A percentile compares a stretch with the other conserved stretches of the same genome.
Evolutionary conservation across 2,797 vertebrate genomes (phyloP).

Genomic region (Myiotriccus ornatus): DNA sequence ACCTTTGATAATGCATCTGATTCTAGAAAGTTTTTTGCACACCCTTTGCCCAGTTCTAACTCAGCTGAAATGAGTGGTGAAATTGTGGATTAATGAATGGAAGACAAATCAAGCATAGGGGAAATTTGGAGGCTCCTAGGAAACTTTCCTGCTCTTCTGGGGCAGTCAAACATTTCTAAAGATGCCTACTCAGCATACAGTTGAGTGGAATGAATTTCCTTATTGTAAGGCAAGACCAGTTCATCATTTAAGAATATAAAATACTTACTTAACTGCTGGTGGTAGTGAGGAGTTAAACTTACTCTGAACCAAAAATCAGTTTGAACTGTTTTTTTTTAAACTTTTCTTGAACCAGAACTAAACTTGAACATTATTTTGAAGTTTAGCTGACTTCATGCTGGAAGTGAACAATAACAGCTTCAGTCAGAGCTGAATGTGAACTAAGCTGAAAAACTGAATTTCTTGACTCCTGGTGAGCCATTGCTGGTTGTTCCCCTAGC

Average conservation of each 20-base stretch:
- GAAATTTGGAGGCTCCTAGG: not conserved
- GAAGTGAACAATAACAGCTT: constrained; percentile 36
- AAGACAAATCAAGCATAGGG: not conserved
- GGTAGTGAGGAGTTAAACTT: constrained; percentile 1
- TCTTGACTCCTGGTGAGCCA: not conserved
- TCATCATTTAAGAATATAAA: not conserved
- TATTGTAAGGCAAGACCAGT: not conserved
- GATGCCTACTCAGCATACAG: not conserved
- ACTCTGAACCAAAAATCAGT: not conserved
- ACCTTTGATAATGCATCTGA: not conserved
- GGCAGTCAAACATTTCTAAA: not conserved
- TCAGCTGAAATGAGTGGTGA: constrained; percentile 11
- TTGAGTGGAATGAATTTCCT: constrained; percentile 14
- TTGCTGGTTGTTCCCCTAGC: not conserved
- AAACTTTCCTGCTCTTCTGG: not conserved
- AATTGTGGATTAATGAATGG: not conserved
- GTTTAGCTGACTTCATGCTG: constrained; percentile 19
- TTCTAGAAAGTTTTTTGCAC: not conserved
- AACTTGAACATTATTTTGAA: constrained; percentile 18
- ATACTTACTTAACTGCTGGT: not conserved
- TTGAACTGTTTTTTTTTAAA: not conserved
- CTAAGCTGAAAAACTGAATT: not conserved
- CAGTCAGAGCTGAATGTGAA: not conserved
- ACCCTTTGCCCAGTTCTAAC: not conserved
- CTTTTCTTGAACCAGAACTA: constrained; percentile 49